Percentiles rank a stretch among this genome's conserved stretches.
phyloP scores from a whole-genome alignment of 2,888 invertebrate species.

The Nysson spinosus region DNA sequence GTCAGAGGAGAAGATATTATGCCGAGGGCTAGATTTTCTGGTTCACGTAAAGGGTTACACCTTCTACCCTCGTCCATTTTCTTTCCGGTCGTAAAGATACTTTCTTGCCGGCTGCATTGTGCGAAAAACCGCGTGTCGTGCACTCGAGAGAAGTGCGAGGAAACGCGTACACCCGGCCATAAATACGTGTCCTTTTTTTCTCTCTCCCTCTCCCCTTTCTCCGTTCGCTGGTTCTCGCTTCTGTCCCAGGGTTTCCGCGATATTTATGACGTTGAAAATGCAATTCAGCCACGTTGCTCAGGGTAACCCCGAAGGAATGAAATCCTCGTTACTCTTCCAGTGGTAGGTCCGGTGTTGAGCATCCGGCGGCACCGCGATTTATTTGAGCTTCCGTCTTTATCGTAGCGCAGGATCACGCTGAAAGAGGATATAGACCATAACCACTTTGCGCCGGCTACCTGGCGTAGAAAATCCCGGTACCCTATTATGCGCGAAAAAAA shows the following conservation, averaged over 20 bases:
- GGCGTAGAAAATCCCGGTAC: constrained; percentile 25
- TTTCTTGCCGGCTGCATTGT: neutral
- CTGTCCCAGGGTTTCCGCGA: constrained; percentile 21
- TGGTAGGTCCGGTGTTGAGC: constrained; percentile 63
- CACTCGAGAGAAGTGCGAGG: neutral
- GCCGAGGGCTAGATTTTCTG: no score
- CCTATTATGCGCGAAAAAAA: constrained; percentile 34
- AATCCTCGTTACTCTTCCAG: constrained; percentile 67
- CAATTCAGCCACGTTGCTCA: constrained; percentile 20
- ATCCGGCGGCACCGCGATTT: constrained; percentile 70
- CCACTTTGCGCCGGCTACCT: constrained; percentile 62
- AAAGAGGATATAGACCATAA: constrained; percentile 69
- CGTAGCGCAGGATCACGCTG: constrained; percentile 61
- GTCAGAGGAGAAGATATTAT: no score
- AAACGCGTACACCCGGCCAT: neutral
- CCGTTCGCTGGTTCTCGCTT: neutral
- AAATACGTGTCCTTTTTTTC: constrained; percentile 9
- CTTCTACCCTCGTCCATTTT: neutral
- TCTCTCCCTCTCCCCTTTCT: neutral
- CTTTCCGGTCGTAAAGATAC: constrained; percentile 5
- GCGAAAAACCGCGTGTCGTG: neutral
- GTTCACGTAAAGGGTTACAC: neutral
- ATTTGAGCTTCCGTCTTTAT: constrained; percentile 72
- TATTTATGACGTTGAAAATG: constrained; percentile 47
- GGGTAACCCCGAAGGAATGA: constrained; percentile 50